Percentiles rank a stretch among this genome's conserved stretches.
Conservation (phyloP, 1,140 invertebrate species). For the Aphelenchoides besseyi region DNA sequence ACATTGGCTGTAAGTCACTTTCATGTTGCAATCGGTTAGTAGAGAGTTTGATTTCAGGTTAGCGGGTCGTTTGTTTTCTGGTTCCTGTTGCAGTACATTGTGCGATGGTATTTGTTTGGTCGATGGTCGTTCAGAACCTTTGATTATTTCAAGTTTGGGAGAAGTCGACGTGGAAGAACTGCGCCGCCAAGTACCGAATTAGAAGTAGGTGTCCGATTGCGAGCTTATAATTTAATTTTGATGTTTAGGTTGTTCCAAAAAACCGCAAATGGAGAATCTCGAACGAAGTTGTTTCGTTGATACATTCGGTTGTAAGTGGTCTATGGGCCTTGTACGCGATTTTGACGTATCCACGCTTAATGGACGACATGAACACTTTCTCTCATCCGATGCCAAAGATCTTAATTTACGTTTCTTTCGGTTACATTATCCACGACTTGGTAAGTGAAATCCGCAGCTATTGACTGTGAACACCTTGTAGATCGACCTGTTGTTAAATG, state of each 20-base stretch:
- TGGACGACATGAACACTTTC: conserved; percentile 42
- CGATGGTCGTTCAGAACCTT: conserved; percentile 47
- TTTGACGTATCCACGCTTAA: conserved; percentile 38
- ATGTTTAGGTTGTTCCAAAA: conserved; percentile 53
- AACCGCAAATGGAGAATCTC: conserved; percentile 63
- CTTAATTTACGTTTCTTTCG: conserved; percentile 52
- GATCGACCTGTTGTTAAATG: conserved; percentile 53
- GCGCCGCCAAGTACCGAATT: conserved; percentile 22
- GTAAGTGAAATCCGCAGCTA: conserved; percentile 22
- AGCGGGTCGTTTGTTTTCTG: not conserved
- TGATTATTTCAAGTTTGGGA: conserved; percentile 44
- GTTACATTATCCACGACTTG: conserved; percentile 59
- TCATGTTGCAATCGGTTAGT: not conserved
- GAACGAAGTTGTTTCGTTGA: conserved; percentile 57
- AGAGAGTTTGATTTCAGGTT: not conserved
- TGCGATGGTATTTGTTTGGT: conserved; percentile 34
- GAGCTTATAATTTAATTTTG: not conserved
- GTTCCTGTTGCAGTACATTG: conserved; percentile 11
- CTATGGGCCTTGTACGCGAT: conserved; percentile 48
- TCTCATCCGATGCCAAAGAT: conserved; percentile 33
- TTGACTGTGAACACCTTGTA: not conserved
- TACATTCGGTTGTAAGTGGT: conserved; percentile 60
- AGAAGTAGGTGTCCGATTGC: not conserved
- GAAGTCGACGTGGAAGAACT: conserved; percentile 21
- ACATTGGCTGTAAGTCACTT: not conserved